Evolutionary conservation across 2,113 vertebrate species (phyloP), one percentile per base, ranked within the genome.

Genomic region (Zapornia atra): DNA sequence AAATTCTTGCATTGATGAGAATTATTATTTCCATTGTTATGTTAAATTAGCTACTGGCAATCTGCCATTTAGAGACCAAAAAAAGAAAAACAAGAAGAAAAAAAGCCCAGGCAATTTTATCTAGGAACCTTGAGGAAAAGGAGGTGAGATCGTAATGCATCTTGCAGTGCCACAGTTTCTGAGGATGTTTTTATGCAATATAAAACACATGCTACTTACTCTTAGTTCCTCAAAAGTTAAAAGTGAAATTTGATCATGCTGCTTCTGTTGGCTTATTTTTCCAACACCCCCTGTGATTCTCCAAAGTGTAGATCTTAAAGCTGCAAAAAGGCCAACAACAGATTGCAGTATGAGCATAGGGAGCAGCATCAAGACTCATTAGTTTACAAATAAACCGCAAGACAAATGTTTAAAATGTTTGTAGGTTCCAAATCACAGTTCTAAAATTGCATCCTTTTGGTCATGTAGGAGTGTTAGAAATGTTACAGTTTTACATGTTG

Each of bases 401-500:
- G 94, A 94, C 89, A 83, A 95, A 97, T 90, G 42, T 79, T 75
- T 88, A 94, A 82, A 95, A 96, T 88, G 34, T 78, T 70, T 82
- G 91, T 88, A 88, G 79, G 94, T 65, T 90, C 75, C 95, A 97
- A 97, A 96, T 97, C 93, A 91, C 94, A 95, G 95, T 93, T 95
- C 92, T 97, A 94, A 97, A 97, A 96, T 94, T 95, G 91, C 91
- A 97, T 92, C 92, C 85, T 94, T 96, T 95, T 94, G 93, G 95
- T 95, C 91, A 92, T 95, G 92, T 94, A 92, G 93, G 94, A 96
- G 90, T 69, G 84, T 88, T 96, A 95, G 91, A 93, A 95, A 91
- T 92, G 92, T 92, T 95, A 83, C 91, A 77, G 85, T 83, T 97
- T 80, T 86, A 73, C 85, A 93, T 92, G 61, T 51, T 87, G 84